Evolutionary conservation across 2,888 invertebrate genomes (phyloP).

Genomic region (Zele albiditarsus): DNA sequence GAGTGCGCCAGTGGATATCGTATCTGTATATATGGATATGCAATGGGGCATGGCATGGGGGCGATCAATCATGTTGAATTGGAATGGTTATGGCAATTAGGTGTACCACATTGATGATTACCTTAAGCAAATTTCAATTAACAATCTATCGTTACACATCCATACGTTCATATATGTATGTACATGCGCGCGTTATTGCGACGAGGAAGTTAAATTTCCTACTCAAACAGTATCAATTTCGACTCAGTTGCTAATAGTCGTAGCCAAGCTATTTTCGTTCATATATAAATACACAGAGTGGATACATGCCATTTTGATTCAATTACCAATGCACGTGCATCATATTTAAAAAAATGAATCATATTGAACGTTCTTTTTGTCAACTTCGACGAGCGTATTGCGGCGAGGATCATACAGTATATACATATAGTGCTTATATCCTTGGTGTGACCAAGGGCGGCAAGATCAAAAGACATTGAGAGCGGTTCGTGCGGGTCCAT

Average conservation of each 20-base stretch:
- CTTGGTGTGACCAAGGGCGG: constrained; percentile 60
- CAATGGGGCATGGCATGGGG: neutral
- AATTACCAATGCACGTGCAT: neutral
- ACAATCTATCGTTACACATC: constrained; percentile 21
- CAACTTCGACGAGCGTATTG: neutral
- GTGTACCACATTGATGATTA: constrained; percentile 56
- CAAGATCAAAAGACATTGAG: constrained; percentile 66
- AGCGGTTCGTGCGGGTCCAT: constrained; percentile 67
- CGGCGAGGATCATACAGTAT: neutral
- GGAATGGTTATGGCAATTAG: constrained; percentile 47
- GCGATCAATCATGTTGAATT: constrained; percentile 16
- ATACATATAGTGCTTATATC: constrained; percentile 41
- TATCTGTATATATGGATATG: neutral
- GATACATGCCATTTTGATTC: neutral
- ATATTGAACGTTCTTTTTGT: neutral
- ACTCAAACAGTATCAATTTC: constrained; percentile 6
- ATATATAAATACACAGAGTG: neutral
- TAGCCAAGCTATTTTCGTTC: neutral
- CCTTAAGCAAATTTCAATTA: constrained; percentile 62
- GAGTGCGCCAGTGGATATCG: neutral
- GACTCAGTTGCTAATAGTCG: neutral
- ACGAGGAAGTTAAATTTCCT: constrained; percentile 28
- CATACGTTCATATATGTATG: neutral
- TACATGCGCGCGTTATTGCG: constrained; percentile 1
- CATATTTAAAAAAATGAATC: neutral